Evolutionary conservation across 2,113 vertebrate genomes (phyloP).

Genomic region (Chaetorhynchus papuensis): DNA sequence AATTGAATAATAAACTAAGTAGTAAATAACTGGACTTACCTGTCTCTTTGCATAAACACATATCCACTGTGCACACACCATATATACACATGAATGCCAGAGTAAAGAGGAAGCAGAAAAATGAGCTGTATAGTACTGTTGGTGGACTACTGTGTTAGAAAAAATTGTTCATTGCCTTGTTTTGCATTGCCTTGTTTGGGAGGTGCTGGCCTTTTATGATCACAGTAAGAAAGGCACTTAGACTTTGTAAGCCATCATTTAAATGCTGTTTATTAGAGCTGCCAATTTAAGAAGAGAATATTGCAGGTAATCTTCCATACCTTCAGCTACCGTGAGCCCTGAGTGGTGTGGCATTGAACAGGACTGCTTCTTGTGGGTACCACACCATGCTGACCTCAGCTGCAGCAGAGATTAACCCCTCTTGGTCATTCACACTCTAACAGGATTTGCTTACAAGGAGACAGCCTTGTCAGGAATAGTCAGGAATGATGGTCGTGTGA

Average conservation of each 20-base stretch:
- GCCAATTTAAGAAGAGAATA: rapidly evolving
- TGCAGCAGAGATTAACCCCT: neutral
- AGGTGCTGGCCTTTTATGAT: neutral
- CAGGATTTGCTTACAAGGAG: neutral
- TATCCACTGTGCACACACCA: rapidly evolving
- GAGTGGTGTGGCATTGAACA: neutral
- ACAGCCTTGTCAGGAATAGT: neutral
- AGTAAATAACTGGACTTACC: neutral
- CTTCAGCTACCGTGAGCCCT: neutral
- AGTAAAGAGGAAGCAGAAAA: neutral
- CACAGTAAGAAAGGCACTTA: neutral
- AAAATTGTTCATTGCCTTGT: neutral
- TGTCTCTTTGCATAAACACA: neutral
- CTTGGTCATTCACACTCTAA: neutral
- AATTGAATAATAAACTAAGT: neutral
- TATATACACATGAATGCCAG: neutral
- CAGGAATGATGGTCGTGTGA: neutral
- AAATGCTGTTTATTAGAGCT: neutral
- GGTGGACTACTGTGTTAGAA: neutral
- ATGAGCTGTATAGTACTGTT: neutral
- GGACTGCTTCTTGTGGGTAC: rapidly evolving
- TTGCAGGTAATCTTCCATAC: neutral
- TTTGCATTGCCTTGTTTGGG: neutral
- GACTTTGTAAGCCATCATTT: neutral
- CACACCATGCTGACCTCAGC: neutral